Evolutionary conservation across 1,140 invertebrate species (phyloP).

Genomic region (Melanaphis sacchari): DNA sequence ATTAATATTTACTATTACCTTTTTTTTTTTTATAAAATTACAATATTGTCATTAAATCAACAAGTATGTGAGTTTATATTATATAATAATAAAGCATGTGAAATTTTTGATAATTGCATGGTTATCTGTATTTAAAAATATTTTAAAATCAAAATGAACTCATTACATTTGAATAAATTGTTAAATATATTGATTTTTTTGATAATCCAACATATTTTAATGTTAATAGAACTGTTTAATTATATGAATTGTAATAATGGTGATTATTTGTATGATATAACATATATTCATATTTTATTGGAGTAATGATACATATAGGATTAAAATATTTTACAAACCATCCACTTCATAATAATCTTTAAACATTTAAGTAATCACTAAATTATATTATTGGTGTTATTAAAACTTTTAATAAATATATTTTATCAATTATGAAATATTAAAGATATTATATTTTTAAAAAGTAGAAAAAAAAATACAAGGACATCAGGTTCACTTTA

Average conservation of each 20-base stretch:
- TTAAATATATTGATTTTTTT: neutral
- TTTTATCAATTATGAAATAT: neutral
- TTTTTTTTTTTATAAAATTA: too few species aligned
- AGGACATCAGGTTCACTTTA: neutral
- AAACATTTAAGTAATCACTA: neutral
- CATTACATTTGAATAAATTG: neutral
- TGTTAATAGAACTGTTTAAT: neutral
- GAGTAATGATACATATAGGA: neutral
- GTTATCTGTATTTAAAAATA: too few species aligned
- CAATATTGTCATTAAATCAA: too few species aligned
- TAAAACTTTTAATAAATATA: neutral
- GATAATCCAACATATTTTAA: neutral
- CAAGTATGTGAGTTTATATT: too few species aligned
- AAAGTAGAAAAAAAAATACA: neutral
- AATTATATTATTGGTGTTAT: neutral
- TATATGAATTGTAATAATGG: neutral
- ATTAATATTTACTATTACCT: too few species aligned
- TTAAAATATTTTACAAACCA: neutral
- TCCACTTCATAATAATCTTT: neutral
- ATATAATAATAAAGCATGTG: too few species aligned
- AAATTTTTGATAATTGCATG: too few species aligned
- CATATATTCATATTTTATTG: neutral
- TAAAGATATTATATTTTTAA: neutral
- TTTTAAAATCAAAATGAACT: too few species aligned
- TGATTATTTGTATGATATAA: neutral